These are phyloP conservation scores for Drosophila sproati DNA, from an alignment of 1,140 invertebrate species.

Conservation along the genomic window DNA sequence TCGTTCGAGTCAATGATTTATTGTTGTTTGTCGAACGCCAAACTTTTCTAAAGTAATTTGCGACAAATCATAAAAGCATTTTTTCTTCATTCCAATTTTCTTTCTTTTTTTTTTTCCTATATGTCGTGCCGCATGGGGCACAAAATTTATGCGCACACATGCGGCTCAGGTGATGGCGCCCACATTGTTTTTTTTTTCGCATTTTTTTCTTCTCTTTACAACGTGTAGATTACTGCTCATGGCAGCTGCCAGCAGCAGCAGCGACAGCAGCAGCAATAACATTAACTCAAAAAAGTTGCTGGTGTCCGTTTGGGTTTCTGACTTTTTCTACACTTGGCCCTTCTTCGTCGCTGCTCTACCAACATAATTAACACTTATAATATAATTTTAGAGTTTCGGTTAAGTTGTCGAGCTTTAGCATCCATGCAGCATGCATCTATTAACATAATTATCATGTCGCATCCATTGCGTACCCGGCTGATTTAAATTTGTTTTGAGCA, in stretches of 20 bases:
- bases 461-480: conserved; percentile 57
- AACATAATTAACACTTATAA: conserved; percentile 81
- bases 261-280: conserved; percentile 11
- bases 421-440: conserved; percentile 64
- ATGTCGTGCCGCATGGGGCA: conserved; percentile 39
- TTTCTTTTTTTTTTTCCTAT: not conserved
- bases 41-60: conserved; percentile 81
- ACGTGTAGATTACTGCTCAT: conserved; percentile 16
- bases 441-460: conserved; percentile 81
- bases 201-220: not conserved
- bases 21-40: conserved; percentile 77
- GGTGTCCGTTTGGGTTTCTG: conserved; percentile 12
- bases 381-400: conserved; percentile 73
- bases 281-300: conserved; percentile 52
- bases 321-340: not conserved
- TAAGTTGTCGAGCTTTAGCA: conserved; percentile 55
- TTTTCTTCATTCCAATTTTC: conserved; percentile 11
- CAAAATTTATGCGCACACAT: conserved; percentile 62
- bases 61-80: conserved; percentile 77
- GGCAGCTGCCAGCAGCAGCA: conserved; percentile 36
- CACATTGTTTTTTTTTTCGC: conserved; percentile 5
- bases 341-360: conserved; percentile 1
- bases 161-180: conserved; percentile 48
- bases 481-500: conserved; percentile 81
- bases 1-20: conserved; percentile 56